phyloP scores from a whole-genome alignment of 2,888 invertebrate species.

The Caenorhabditis afra region DNA sequence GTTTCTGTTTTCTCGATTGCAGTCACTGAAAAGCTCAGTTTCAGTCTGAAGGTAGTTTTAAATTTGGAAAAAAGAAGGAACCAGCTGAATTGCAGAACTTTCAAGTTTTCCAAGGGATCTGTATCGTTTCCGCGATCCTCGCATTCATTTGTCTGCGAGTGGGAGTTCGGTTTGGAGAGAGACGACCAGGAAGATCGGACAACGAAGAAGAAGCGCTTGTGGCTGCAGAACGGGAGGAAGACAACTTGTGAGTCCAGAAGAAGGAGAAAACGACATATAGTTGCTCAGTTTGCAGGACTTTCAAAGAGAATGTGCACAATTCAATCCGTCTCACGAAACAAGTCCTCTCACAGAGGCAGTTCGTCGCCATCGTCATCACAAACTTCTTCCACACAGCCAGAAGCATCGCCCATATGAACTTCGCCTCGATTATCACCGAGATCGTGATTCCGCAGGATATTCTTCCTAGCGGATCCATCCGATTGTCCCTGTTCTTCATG shows the following conservation, averaged over 20 bases:
- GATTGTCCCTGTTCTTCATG: constrained; percentile 76
- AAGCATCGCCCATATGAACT: constrained; percentile 78
- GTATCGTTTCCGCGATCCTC: constrained; percentile 58
- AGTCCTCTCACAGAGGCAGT: constrained; percentile 72
- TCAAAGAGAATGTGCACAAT: constrained; percentile 34
- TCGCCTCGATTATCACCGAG: constrained; percentile 80
- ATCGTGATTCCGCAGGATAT: constrained; percentile 75
- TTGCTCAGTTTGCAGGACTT: constrained; percentile 4
- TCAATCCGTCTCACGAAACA: constrained; percentile 67
- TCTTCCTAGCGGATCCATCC: constrained; percentile 74
- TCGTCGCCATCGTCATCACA: constrained; percentile 71
- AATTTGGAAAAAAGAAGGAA: background rate
- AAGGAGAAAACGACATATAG: constrained; percentile 6
- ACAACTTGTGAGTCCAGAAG: constrained; percentile 11
- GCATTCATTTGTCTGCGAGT: constrained; percentile 65
- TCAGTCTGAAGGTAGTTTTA: constrained; percentile 73
- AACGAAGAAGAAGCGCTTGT: background rate
- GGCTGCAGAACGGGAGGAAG: constrained; percentile 3
- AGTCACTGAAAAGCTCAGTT: constrained; percentile 75
- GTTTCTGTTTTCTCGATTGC: constrained; percentile 75
- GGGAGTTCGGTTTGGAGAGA: constrained; percentile 24
- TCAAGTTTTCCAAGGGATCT: constrained; percentile 70
- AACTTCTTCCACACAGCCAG: constrained; percentile 78
- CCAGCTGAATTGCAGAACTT: constrained; percentile 67
- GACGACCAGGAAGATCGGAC: background rate